Percentiles rank a stretch among this genome's conserved stretches.
These are phyloP conservation scores for Phrynocephalus vlangalii DNA, from an alignment of 2,797 vertebrate species.

Conservation along the genomic window DNA sequence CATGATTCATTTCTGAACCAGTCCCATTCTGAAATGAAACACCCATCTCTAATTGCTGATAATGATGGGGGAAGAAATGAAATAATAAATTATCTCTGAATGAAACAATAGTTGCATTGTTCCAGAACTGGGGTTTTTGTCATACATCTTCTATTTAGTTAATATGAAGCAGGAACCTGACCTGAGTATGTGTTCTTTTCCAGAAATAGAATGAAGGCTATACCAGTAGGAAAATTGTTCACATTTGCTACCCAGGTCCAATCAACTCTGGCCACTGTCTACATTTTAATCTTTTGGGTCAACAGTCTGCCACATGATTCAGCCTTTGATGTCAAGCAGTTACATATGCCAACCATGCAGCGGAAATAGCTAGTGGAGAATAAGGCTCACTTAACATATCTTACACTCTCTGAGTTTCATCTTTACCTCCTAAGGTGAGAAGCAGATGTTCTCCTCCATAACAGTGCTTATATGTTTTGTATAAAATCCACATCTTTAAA, in stretches of 20 bases:
- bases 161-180: not conserved
- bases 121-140: too few species aligned
- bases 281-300: slow-evolving; percentile 22
- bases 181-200: not conserved
- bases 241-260: not conserved
- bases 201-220: not conserved
- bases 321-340: slow-evolving; percentile 43
- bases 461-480: slow-evolving; percentile 69
- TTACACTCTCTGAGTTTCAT: slow-evolving; percentile 67
- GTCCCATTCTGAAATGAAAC: too few species aligned
- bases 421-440: slow-evolving; percentile 79
- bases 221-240: not conserved
- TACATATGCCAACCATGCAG: slow-evolving; percentile 54
- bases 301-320: slow-evolving; percentile 38
- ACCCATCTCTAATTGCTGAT: too few species aligned
- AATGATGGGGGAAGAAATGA: too few species aligned
- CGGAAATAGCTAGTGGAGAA: slow-evolving; percentile 61
- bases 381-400: slow-evolving; percentile 44
- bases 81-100: too few species aligned
- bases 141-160: not conserved
- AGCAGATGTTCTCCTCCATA: slow-evolving; percentile 73
- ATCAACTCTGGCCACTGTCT: not conserved
- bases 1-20: too few species aligned
- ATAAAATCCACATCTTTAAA: slow-evolving; percentile 67
- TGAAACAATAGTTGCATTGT: too few species aligned